Conservation (phyloP, 2,797 vertebrate species). For the Heteromormyrus szaboi region DNA sequence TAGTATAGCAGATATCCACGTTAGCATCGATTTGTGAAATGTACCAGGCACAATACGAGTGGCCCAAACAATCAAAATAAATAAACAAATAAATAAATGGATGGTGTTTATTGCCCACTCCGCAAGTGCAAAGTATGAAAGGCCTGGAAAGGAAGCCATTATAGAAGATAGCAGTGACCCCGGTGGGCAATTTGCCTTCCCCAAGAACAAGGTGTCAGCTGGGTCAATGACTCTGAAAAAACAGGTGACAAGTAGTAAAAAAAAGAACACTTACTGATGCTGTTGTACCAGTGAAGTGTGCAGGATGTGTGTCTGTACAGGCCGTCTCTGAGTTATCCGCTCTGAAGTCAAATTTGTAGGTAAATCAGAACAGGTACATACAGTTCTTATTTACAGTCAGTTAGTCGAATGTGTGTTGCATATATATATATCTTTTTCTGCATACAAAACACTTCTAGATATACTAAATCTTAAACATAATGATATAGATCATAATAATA, state of each 20-base stretch:
- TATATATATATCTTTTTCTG: background rate
- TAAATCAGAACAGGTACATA: background rate
- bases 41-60: background rate
- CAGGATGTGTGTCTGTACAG: background rate
- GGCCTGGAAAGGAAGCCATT: background rate
- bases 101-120: background rate
- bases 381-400: background rate
- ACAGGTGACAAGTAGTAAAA: background rate
- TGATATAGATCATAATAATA: background rate
- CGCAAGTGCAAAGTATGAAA: background rate
- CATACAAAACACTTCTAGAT: background rate
- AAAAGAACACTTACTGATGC: background rate
- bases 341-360: background rate
- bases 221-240: background rate
- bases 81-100: background rate
- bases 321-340: background rate
- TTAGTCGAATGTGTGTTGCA: background rate
- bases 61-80: background rate
- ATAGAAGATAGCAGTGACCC: background rate
- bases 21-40: background rate
- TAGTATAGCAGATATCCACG: background rate
- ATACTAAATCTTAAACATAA: background rate
- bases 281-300: background rate
- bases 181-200: background rate
- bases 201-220: background rate